Evolutionary conservation across 2,888 invertebrate genomes (phyloP), one percentile per base, ranked within the genome.

Genomic region (Galeruca laticollis): DNA sequence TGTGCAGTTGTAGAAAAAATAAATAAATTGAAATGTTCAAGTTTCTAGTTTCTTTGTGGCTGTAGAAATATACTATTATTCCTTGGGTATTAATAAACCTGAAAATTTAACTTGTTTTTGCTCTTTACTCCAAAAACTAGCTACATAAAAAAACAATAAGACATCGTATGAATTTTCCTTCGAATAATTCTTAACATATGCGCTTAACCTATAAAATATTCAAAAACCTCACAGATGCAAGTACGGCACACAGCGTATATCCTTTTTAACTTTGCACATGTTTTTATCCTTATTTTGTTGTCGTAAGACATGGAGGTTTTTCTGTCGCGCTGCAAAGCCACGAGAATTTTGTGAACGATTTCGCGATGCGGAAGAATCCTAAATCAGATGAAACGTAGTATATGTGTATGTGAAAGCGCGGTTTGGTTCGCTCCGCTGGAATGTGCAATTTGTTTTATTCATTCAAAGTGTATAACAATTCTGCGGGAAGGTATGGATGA

Each of bases 291-390:
- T n/a, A 26, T 54, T 54, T 8, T 4, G 54, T n/a, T 54, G 54
- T 54, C 37, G 37, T 8, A 35, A 33, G 37, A 40, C 13, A 20
- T n/a, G 9, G 57, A 56, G 33, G 64, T n/a, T 37, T 64, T 63
- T 64, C 43, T 64, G 56, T 56, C 64, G 47, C 57, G 20, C 15
- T 18, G 35, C 13, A 11, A 57, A 26, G 31, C 54, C 40, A 49
- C 13, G 57, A 57, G 57, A 65, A 65, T 47, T 65, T 65, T 65
- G 65, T 49, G 35, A 57, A 57, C 64, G 49, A 65, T 65, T 54
- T 33, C 49, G 47, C 65, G 47, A 65, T 65, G 65, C 65, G 57
- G 56, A 65, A 49, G 65, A 65, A 65, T 57, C 65, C 65, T 57
- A 57, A 64, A 64, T 57, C 56, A 64, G 65, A 57, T 57, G 65